phyloP scores from a whole-genome alignment of 53 echinoderm and acorn worm species.

The Stichopus horrens region DNA sequence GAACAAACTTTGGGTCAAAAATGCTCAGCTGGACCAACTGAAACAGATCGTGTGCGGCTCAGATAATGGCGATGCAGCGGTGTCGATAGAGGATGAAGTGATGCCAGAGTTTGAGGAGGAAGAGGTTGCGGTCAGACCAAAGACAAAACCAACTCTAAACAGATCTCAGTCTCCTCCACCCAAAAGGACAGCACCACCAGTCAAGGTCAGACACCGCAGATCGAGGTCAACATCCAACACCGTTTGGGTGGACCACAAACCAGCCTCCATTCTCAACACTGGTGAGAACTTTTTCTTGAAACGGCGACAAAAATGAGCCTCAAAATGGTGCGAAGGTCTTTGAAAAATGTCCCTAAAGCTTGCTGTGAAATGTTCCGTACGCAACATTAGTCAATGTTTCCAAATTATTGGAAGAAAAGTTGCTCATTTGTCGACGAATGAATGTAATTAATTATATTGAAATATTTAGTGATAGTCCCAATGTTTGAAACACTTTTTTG shows the following conservation, averaged over 20 bases:
- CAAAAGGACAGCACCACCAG: constrained; percentile 64
- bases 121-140: constrained; percentile 45
- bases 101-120: constrained; percentile 54
- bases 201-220: constrained; percentile 82
- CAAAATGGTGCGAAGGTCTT: too few relatives aligned
- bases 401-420: too few relatives aligned
- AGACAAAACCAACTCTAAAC: constrained; percentile 47
- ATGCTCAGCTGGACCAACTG: constrained; percentile 90
- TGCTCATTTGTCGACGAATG: too few relatives aligned
- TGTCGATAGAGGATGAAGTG: constrained; percentile 52
- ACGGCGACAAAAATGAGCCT: too few relatives aligned
- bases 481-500: too few relatives aligned
- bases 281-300: constrained; percentile 50
- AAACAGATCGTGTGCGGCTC: constrained; percentile 87
- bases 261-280: constrained; percentile 76
- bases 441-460: too few relatives aligned
- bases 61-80: constrained; percentile 60
- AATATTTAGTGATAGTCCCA: too few relatives aligned
- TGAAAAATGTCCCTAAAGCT: too few relatives aligned
- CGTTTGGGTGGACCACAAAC: constrained; percentile 94
- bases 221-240: constrained; percentile 73
- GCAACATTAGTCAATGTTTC: too few relatives aligned
- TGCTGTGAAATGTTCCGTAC: too few relatives aligned
- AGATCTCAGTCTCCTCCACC: constrained; percentile 87
- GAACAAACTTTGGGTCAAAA: constrained; percentile 95